Evolutionary conservation across 2,797 vertebrate genomes (phyloP).

Genomic region (Limosa lapponica): DNA sequence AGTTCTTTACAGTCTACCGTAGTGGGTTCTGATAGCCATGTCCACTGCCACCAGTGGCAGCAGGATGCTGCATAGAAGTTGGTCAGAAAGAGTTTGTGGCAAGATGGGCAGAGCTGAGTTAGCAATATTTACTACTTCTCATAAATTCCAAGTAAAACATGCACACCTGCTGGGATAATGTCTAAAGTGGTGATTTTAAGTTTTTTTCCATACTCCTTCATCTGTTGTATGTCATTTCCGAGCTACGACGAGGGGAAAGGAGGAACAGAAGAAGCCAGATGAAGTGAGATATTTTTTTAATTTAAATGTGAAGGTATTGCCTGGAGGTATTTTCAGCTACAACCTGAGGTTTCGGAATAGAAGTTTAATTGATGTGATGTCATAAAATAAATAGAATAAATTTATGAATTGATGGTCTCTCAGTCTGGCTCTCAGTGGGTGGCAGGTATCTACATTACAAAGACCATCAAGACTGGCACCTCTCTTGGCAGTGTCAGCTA

Average conservation of each 20-base stretch:
- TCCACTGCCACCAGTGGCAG: background rate
- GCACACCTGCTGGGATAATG: constrained; percentile 34
- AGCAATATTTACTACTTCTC: background rate
- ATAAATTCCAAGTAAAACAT: constrained; percentile 30
- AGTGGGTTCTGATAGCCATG: background rate
- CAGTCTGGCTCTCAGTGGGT: constrained; percentile 69
- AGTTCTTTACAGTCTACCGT: background rate
- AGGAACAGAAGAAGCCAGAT: constrained; percentile 49
- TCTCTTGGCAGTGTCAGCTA: constrained; percentile 49
- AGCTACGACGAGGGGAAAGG: constrained; percentile 27
- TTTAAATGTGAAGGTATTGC: constrained; percentile 52
- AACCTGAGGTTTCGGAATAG: constrained; percentile 37
- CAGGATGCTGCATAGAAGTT: background rate
- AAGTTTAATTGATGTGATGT: constrained; percentile 73
- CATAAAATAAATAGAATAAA: constrained; percentile 76
- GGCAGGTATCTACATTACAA: constrained; percentile 60
- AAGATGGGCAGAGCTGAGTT: background rate
- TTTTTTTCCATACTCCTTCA: constrained; percentile 37
- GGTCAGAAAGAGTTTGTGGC: background rate
- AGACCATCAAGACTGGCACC: constrained; percentile 58
- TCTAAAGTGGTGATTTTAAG: background rate
- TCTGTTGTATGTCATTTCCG: constrained; percentile 13
- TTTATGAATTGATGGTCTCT: constrained; percentile 67
- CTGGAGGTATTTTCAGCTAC: constrained; percentile 65
- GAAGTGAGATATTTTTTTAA: constrained; percentile 55